Evolutionary conservation across 2,888 invertebrate species (phyloP).

Genomic region (Fragum fragum): DNA sequence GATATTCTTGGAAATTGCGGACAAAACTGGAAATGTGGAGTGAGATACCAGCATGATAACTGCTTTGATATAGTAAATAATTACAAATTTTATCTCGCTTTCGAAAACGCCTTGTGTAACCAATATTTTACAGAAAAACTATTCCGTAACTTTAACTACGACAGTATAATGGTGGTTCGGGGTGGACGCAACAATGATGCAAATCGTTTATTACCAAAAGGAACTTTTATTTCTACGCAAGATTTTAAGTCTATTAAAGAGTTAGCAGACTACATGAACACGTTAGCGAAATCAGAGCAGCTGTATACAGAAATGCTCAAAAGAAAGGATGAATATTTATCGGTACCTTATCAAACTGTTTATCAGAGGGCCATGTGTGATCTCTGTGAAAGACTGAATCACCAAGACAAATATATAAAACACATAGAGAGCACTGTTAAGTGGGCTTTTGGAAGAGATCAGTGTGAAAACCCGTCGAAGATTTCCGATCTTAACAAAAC

Average conservation of each 20-base stretch:
- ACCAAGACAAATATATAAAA: constrained; percentile 34
- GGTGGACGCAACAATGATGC: no score
- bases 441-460: neutral
- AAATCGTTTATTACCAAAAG: constrained; percentile 38
- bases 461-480: no score
- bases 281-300: constrained; percentile 28
- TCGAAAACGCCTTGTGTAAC: no score
- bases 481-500: no score
- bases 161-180: constrained; percentile 16
- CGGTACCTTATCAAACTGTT: constrained; percentile 29
- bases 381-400: constrained; percentile 20
- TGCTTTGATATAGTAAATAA: constrained; percentile 48
- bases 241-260: constrained; percentile 36
- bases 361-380: constrained; percentile 54
- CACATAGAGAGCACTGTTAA: constrained; percentile 36
- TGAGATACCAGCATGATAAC: constrained; percentile 41
- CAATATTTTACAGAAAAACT: no score
- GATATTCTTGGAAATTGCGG: constrained; percentile 40
- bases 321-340: constrained; percentile 45
- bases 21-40: constrained; percentile 49
- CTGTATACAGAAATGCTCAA: constrained; percentile 31
- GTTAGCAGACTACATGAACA: no score
- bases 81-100: no score
- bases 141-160: constrained; percentile 5
- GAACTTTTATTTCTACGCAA: constrained; percentile 43